phyloP scores from a whole-genome alignment of 2,888 invertebrate species.

The Pollenia angustigena region DNA sequence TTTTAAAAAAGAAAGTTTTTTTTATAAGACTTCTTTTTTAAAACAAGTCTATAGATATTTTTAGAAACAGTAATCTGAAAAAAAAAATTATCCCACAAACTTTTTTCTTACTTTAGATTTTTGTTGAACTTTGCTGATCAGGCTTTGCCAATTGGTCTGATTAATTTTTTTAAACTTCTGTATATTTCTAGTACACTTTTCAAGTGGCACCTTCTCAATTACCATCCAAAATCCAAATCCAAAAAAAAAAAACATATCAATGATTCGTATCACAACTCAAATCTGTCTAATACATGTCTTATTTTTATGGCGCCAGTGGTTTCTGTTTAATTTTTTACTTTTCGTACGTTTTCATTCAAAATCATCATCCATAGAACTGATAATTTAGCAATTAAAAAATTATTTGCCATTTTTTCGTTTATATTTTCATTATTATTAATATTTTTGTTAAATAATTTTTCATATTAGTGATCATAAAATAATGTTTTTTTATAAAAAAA shows the following conservation, averaged over 20 bases:
- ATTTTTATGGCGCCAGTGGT: conserved; percentile 68
- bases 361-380: conserved; percentile 65
- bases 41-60: too few relatives aligned
- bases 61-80: too few relatives aligned
- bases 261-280: conserved; percentile 46
- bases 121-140: too few relatives aligned
- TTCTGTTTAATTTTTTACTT: conserved; percentile 35
- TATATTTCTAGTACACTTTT: too few relatives aligned
- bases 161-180: too few relatives aligned
- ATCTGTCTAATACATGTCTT: conserved; percentile 67
- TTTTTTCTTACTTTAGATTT: too few relatives aligned
- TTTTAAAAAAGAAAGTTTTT: too few relatives aligned
- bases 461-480: conserved; percentile 23
- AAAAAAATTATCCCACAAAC: too few relatives aligned
- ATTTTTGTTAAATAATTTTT: conserved; percentile 18
- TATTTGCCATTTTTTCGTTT: conserved; percentile 64
- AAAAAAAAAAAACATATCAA: conserved; percentile 38
- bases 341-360: conserved; percentile 44
- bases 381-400: conserved; percentile 71
- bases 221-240: not conserved
- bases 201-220: not conserved
- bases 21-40: too few relatives aligned
- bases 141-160: too few relatives aligned
- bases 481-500: conserved; percentile 8
- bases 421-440: not conserved